Base-by-base conservation (phyloP, 2,888 invertebrate genomes). In the Ochropleura leucogaster region DNA sequence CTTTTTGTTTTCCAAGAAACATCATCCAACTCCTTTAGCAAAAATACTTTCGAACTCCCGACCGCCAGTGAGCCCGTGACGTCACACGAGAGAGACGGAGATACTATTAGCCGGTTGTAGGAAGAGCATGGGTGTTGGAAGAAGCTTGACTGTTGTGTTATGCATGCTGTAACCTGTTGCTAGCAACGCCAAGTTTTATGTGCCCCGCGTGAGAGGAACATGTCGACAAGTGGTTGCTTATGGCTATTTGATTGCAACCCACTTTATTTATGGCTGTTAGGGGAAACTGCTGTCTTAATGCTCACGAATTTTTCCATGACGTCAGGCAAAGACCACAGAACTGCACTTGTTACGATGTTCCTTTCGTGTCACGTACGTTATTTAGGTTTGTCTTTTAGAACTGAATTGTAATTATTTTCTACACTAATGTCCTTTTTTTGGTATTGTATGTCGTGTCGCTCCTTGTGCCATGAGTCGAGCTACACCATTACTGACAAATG, bases 151-250 rank as follows among this genome's bases (percentile, higher is more conserved):
- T 73, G 51, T 69, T 80, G 62, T 69, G 68, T 72, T 80, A 77
- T 77, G 77, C 51, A 77, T 68, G 69, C 20, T 68, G 60, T 59
- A 10, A 80, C 80, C 69, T 80, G 80, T 80, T 80, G 80, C 80
- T 77, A 46, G 77, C 20, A 66, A 51, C 40, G 44, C 40, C 14
- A 63, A 72, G 66, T 66, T 66, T 72, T 46, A 60, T 63, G 62
- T 64, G 62, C 40, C 59, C 65, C 49, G 12, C 40, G 63, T 20
- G n/a, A 46, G 10, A 8, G 44, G 7, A 16, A 46, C 20, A 47
- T 42, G 51, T 40, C 68, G 65, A 75, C 71, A 68, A 71, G 80
- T 76, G 76, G 59, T 80, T 68, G 59, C 68, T 55, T n/a, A 44
- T 7, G 10, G 16, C 47, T 53, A 55, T 79, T 51, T 75, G 18